A percentile compares a stretch with the other conserved stretches of the same genome.
Conservation (phyloP, 23 tunicate genomes). For the Aplidium turbinatum region DNA sequence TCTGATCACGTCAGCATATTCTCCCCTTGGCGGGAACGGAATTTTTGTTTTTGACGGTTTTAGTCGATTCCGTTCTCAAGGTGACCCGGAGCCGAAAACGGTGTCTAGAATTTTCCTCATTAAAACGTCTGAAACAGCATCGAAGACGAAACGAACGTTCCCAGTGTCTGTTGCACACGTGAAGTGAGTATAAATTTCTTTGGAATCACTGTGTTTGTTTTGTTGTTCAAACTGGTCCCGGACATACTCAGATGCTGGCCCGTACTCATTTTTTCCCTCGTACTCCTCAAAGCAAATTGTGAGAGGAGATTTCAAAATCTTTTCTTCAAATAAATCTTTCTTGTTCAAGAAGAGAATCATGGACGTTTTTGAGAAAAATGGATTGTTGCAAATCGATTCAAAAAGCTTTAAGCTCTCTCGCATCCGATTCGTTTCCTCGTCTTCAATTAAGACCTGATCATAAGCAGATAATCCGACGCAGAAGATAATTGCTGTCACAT, state of each 20-base stretch:
- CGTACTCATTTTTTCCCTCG: slow-evolving; percentile 77
- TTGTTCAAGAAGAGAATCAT: slow-evolving; percentile 95
- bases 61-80: no score
- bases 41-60: no score
- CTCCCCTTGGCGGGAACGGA: no score
- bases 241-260: slow-evolving; percentile 65
- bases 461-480: slow-evolving; percentile 97
- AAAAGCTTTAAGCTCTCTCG: slow-evolving; percentile 86
- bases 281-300: slow-evolving; percentile 87
- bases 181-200: slow-evolving; percentile 95
- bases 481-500: slow-evolving; percentile 95
- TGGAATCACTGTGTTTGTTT: slow-evolving; percentile 78
- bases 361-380: slow-evolving; percentile 92
- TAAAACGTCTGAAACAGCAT: slow-evolving; percentile 93
- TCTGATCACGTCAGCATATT: no score
- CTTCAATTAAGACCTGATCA: slow-evolving; percentile 92
- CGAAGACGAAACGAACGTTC: slow-evolving; percentile 94
- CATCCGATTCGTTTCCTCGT: slow-evolving; percentile 95
- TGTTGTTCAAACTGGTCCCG: slow-evolving; percentile 74
- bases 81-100: slow-evolving; percentile 91
- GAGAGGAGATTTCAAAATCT: slow-evolving; percentile 75
- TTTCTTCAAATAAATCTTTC: slow-evolving; percentile 88
- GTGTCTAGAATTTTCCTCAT: slow-evolving; percentile 88
- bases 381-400: slow-evolving; percentile 91
- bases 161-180: slow-evolving; percentile 96